Conservation (phyloP, 1,140 invertebrate genomes). For the Dendrolimus kikuchii region DNA sequence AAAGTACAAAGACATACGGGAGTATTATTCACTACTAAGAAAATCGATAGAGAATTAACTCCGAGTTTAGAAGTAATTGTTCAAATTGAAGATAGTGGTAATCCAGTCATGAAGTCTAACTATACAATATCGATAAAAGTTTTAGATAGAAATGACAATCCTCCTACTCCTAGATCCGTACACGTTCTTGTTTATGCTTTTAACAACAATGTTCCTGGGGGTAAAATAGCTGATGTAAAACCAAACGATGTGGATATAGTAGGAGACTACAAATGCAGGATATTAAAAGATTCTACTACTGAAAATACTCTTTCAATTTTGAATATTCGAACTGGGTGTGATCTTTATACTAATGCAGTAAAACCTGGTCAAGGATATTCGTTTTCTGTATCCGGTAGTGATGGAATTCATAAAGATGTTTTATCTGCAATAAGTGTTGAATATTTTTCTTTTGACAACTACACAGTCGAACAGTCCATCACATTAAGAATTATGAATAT, state of each 20-base stretch:
- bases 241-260: constrained; percentile 92
- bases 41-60: constrained; percentile 87
- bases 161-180: constrained; percentile 87
- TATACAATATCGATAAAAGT: constrained; percentile 85
- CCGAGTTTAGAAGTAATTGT: constrained; percentile 83
- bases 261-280: constrained; percentile 90
- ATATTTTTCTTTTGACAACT: constrained; percentile 85
- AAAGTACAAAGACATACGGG: constrained; percentile 86
- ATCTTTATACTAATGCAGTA: constrained; percentile 81
- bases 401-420: constrained; percentile 90
- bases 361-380: constrained; percentile 80
- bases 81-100: constrained; percentile 92
- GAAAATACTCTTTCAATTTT: constrained; percentile 74
- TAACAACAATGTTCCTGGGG: constrained; percentile 79
- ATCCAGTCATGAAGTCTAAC: constrained; percentile 85
- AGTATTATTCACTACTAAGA: constrained; percentile 82
- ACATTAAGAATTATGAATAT: constrained; percentile 83
- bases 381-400: constrained; percentile 88
- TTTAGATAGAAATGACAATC: constrained; percentile 93
- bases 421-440: constrained; percentile 87
- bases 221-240: constrained; percentile 91
- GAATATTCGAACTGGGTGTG: constrained; percentile 82
- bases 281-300: constrained; percentile 75
- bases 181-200: constrained; percentile 87
- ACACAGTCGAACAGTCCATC: constrained; percentile 87